Base-by-base conservation (phyloP, 2,888 invertebrate species). In the Pocota personata region DNA sequence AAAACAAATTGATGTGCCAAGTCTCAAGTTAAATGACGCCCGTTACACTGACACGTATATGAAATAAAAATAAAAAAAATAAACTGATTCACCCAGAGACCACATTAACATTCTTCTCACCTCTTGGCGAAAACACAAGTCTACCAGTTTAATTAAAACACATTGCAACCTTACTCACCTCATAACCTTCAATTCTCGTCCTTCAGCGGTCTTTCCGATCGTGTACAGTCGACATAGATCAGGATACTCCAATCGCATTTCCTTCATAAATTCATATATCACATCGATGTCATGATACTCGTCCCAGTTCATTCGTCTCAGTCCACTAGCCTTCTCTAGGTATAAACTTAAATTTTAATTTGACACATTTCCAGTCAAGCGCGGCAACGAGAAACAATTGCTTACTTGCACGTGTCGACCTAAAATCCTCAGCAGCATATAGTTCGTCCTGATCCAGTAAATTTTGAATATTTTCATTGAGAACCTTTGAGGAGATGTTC, bases 181-280 rank as follows among this genome's bases (percentile, higher is more conserved):
- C 83, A 92, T 88, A 19, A 96, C 95, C 93, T 95, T 96, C n/a
- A 97, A 93, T 14, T 95, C 94, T 57, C 96, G 93, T 4, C 96
- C 96, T 92, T 97, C 95, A 0, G 94, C 93, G 0, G 97, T 95
- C 86, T 93, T 94, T 8, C 97, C 97, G 83, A 97, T 96, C 1
- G 94, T 94, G 89, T 94, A 94, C 0, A 97, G 94, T 0, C 95
- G 95, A 84, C 96, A 96, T 0, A 95, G 93, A 10, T 95, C 93
- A 0, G 97, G 96, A 91, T 94, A 96, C 2, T 95, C 94, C 60
- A 93, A 93, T 64, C 95, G 95, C 87, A 97, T 92, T 88, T 94
- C 95, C 88, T 96, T 95, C 91, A 97, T 91, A 89, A 95, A 97
- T 7, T 94, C 94, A 89, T 96, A 94, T 76, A 97, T 95, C 80